Conservation (phyloP, 2,888 invertebrate species). For the Harpalus rubripes region DNA sequence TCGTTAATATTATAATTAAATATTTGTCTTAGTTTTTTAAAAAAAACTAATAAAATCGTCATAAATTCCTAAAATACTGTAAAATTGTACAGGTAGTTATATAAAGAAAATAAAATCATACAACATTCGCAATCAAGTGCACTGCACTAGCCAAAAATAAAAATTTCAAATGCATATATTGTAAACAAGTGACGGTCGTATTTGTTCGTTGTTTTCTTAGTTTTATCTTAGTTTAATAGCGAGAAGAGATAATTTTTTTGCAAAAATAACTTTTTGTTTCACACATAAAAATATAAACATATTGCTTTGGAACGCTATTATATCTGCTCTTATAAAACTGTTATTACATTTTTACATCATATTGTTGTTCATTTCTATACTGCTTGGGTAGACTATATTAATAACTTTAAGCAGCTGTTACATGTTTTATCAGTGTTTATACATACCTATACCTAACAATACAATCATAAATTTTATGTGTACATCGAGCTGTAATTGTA, state of each 20-base stretch:
- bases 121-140: not conserved
- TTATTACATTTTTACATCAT: not conserved
- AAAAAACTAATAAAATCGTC: not conserved
- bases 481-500: too few species aligned
- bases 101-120: not conserved
- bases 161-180: conserved; percentile 1
- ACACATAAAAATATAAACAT: not conserved
- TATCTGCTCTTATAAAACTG: not conserved
- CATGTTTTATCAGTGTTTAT: too few species aligned
- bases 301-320: not conserved
- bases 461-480: too few species aligned
- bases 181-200: not conserved
- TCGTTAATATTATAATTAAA: too few species aligned
- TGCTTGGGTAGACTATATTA: not conserved
- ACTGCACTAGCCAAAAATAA: not conserved
- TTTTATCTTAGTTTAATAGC: not conserved
- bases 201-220: conserved; percentile 2
- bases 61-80: not conserved
- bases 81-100: not conserved
- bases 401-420: too few species aligned
- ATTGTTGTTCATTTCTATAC: not conserved
- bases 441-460: too few species aligned
- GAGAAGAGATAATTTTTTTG: conserved; percentile 1
- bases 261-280: conserved; percentile 1
- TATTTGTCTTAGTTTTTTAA: too few species aligned